Evolutionary conservation across 1,140 invertebrate genomes (phyloP), one percentile per base, ranked within the genome.

Genomic region (Drosophila neocordata): DNA sequence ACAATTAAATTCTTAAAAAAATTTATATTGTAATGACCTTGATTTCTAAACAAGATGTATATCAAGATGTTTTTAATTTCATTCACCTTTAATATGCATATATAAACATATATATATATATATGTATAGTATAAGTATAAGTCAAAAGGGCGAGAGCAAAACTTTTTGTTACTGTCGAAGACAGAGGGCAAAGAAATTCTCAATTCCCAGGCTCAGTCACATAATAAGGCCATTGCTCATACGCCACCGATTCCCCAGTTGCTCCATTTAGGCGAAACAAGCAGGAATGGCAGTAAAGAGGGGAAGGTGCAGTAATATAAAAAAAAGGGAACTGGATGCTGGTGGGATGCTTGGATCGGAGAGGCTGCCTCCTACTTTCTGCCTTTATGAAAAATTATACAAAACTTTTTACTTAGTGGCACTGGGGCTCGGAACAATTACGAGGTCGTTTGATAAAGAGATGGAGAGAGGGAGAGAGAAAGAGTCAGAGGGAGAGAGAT

Each of bases 311-410:
- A 31, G 4, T 6, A 31, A 31, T 31, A 31, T 6, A 20, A 11
- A 15, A 8, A 48, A 8, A 18, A 18, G 7, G 13, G 41, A 44
- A 13, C 41, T 44, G 34, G 34, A 12, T 9, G 31, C 13, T 15
- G 9, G 35, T 8, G 8, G n/a, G n/a, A n/a, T 48, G 15, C 41
- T 48, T 15, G 41, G 41, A 20, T 48, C 15, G 9, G 41, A 9
- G 15, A 9, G 15, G 15, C 13, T 70, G 34, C 34, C 51, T 31
- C 13, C 58, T 66, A 58, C 53, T 20, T 15, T 11, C 41, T 69
- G 73, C 65, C 72, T 79, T 84, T 84, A 79, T 84, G 73, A 85
- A 84, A 84, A 84, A 85, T 84, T 84, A 85, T 85, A 84, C 81
- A 77, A 84, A 84, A 84, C 81, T 85, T 84, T 85, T 84, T 84